Evolutionary conservation across 2,888 invertebrate genomes (phyloP), one percentile per base, ranked within the genome.

Genomic region (Apamea crenata): DNA sequence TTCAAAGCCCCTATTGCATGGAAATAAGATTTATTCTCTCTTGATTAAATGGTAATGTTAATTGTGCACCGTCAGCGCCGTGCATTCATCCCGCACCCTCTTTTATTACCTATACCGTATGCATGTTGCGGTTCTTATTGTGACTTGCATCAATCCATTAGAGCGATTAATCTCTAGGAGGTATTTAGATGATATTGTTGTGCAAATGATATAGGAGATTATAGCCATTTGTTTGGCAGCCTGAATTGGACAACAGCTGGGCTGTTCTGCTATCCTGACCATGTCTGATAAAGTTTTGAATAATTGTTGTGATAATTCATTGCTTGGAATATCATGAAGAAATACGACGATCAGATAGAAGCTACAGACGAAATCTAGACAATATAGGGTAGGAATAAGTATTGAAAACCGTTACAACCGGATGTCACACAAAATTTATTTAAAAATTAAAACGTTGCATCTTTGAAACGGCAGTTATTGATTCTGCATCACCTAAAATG

Each of bases 41-140:
- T 80, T 86, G 88, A 80, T 78, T 73, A 66, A 74, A 61, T 82
- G 63, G 71, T 77, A 74, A 82, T 87, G 87, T 77, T 86, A 85
- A 92, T 91, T 88, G 88, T 90, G 90, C 91, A 85, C 84, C 90
- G 93, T 91, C 93, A 93, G 92, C 94, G 90, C 67, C 94, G 94
- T 94, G 94, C 95, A 95, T 96, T 95, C 95, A 94, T 94, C 92
- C 93, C 92, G 93, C 96, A 96, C 96, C 96, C 96, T 94, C 93
- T 92, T 94, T 94, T 95, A 96, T 95, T 95, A 93, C 94, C 94
- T 95, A 94, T 95, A 95, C 93, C 93, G 94, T 95, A 94, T 95
- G 95, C 96, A 95, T 94, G 94, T 95, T 95, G 95, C 94, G 96
- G 95, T 95, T 92, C 91, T 93, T 91, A 95, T 95, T 95, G 95